A percentile compares a stretch with the other conserved stretches of the same genome.
phyloP scores from a whole-genome alignment of 37 sponge, comb jelly and placozoan genomes.

The Amphimedon queenslandica region DNA sequence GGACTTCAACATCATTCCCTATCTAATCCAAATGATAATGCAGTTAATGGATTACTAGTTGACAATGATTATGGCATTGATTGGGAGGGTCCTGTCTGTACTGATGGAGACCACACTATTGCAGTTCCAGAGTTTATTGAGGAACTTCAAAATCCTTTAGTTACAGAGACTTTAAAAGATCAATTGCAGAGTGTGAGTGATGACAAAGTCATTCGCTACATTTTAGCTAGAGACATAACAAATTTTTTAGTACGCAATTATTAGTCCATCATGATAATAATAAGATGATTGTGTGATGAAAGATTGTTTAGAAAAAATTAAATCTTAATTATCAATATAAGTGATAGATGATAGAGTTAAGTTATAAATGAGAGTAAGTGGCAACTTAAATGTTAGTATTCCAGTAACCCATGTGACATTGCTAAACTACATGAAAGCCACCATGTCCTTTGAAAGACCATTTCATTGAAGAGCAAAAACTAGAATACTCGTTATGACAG shows the following conservation, averaged over 20 bases:
- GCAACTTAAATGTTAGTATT: too few relatives aligned
- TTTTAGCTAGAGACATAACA: neutral
- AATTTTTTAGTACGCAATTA: too few relatives aligned
- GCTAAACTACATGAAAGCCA: constrained; percentile 6
- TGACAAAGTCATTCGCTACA: neutral
- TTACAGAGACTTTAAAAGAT: neutral
- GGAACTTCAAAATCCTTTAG: neutral
- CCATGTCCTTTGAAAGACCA: constrained; percentile 14
- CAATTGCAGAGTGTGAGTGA: neutral
- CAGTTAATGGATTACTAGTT: too few relatives aligned
- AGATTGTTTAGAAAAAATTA: neutral
- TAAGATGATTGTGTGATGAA: neutral
- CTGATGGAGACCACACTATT: constrained; percentile 3
- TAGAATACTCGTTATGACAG: neutral
- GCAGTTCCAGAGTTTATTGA: constrained; percentile 4
- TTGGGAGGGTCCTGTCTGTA: constrained; percentile 22
- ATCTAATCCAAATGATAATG: constrained; percentile 14
- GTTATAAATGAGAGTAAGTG: too few relatives aligned
- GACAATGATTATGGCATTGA: constrained; percentile 36
- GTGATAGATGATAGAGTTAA: too few relatives aligned
- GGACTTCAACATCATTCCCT: constrained; percentile 9
- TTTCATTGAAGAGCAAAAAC: neutral
- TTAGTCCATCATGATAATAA: neutral
- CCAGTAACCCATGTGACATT: too few relatives aligned
- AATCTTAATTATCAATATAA: neutral